These are phyloP conservation scores for Platanista minor DNA, from an alignment of 2,113 vertebrate genomes.

Conservation along the genomic window DNA sequence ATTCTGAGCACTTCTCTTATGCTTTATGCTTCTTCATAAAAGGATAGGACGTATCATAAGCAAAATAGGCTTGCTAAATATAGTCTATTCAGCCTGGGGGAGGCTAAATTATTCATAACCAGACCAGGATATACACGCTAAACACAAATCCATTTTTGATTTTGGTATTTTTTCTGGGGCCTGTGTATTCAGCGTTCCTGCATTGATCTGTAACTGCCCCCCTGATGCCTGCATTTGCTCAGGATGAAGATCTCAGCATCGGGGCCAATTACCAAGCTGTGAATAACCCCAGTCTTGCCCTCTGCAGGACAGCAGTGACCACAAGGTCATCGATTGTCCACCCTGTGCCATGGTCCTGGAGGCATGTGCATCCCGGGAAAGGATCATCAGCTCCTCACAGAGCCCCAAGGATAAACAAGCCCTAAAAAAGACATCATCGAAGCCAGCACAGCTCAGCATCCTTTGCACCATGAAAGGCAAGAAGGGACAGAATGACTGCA, in stretches of 20 bases:
- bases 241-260: constrained; percentile 53
- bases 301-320: constrained; percentile 42
- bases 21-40: constrained; percentile 80
- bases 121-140: constrained; percentile 66
- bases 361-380: constrained; percentile 10
- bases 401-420: constrained; percentile 35
- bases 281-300: constrained; percentile 34
- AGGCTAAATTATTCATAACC: constrained; percentile 81
- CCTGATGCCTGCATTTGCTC: constrained; percentile 36
- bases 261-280: constrained; percentile 55
- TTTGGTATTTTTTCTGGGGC: constrained; percentile 56
- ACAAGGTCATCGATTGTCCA: constrained; percentile 44
- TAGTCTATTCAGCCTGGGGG: constrained; percentile 74
- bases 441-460: background rate
- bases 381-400: constrained; percentile 52
- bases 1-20: constrained; percentile 62
- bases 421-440: constrained; percentile 12
- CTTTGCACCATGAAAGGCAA: constrained; percentile 28
- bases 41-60: constrained; percentile 66
- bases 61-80: constrained; percentile 78
- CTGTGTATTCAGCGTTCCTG: constrained; percentile 20
- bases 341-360: background rate
- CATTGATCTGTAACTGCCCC: constrained; percentile 64
- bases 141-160: constrained; percentile 77
- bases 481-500: background rate